A percentile compares a stretch with the other conserved stretches of the same genome.
These are phyloP conservation scores for Apostichopus leukothele DNA, from an alignment of 53 echinoderm and acorn worm species.

Conservation along the genomic window DNA sequence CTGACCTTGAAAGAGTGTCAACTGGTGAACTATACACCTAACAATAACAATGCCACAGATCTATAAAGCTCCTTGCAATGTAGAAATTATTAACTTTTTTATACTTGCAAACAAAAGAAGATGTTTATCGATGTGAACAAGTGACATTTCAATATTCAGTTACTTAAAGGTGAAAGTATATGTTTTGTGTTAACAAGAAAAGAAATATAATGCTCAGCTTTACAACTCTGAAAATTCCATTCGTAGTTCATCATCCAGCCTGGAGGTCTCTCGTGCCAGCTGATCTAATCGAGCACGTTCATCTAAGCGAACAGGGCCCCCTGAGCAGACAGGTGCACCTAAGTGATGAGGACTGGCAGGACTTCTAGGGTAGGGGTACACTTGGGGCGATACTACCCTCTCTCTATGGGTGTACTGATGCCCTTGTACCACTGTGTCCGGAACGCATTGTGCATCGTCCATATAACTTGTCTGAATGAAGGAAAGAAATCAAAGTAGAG, in stretches of 20 bases:
- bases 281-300: neutral
- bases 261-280: slow-evolving; percentile 1
- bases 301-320: too few relatives aligned
- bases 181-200: neutral
- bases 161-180: too few relatives aligned
- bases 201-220: neutral
- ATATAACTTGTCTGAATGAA: neutral
- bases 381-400: neutral
- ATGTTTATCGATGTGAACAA: too few relatives aligned
- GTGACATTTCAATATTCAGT: too few relatives aligned
- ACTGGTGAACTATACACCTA: too few relatives aligned
- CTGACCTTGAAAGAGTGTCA: too few relatives aligned
- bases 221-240: slow-evolving; percentile 42
- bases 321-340: neutral
- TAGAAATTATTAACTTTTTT: too few relatives aligned
- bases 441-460: slow-evolving; percentile 31
- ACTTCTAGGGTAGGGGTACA: neutral
- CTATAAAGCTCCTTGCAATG: too few relatives aligned
- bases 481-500: neutral
- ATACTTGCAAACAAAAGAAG: too few relatives aligned
- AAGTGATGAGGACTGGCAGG: neutral
- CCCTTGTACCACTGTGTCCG: neutral
- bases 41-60: too few relatives aligned
- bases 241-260: slow-evolving; percentile 17
- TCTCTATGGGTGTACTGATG: neutral